Conservation (phyloP, 2,888 invertebrate genomes). For the Saturnia japonica region DNA sequence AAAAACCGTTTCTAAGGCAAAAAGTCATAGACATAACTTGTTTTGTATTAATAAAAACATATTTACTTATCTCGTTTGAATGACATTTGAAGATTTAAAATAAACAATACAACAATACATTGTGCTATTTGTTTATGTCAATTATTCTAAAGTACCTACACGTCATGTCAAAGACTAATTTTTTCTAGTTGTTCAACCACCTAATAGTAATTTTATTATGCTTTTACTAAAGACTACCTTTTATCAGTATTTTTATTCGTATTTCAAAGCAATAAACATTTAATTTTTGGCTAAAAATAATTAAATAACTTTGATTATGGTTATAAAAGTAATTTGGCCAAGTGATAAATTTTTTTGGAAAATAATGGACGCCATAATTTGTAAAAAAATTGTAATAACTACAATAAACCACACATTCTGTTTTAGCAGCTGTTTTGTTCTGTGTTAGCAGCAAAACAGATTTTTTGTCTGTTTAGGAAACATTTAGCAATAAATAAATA, state of each 20-base stretch:
- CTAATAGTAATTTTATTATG: not conserved
- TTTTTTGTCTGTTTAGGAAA: no score
- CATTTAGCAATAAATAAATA: no score
- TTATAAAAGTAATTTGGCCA: no score
- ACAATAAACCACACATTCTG: no score
- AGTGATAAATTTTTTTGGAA: no score
- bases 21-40: not conserved
- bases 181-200: not conserved
- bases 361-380: no score
- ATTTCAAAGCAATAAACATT: not conserved
- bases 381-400: no score
- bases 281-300: no score
- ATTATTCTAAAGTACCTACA: not conserved
- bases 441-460: no score
- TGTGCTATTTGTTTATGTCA: slow-evolving; percentile 8
- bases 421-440: no score
- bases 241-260: not conserved
- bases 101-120: not conserved
- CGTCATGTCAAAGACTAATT: not conserved
- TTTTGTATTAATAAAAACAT: not conserved
- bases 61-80: not conserved
- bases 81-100: slow-evolving; percentile 1
- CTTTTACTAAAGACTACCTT: not conserved
- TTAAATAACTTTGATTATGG: no score
- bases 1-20: not conserved